Conservation (phyloP, 2,113 vertebrate genomes). For the Desmodus rotundus region DNA sequence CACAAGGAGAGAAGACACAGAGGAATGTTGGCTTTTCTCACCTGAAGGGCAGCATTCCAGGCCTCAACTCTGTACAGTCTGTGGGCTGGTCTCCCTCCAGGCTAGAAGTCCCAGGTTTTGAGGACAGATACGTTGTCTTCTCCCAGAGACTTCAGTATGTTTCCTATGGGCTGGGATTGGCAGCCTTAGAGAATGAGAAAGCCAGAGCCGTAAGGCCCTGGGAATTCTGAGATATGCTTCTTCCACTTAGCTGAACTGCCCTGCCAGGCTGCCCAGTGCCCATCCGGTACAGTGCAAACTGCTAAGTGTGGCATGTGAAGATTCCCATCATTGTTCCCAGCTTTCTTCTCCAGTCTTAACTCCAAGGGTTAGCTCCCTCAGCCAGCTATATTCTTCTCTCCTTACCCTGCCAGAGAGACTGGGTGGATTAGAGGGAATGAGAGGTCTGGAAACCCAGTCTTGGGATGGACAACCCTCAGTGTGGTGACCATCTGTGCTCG, state of each 20-base stretch:
- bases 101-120: background rate
- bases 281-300: accelerated
- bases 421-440: background rate
- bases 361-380: background rate
- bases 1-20: background rate
- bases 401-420: background rate
- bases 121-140: background rate
- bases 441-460: background rate
- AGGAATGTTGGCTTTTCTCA: background rate
- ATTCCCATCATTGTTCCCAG: background rate
- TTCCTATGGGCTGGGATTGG: background rate
- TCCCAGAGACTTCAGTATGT: background rate
- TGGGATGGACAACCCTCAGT: background rate
- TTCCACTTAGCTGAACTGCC: background rate
- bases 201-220: background rate
- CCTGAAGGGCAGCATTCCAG: background rate
- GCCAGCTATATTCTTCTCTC: background rate
- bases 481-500: background rate
- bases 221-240: background rate
- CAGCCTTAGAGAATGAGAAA: background rate
- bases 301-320: background rate
- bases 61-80: background rate
- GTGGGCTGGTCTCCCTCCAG: background rate
- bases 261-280: background rate
- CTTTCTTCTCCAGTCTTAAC: background rate